Evolutionary conservation across 2,797 vertebrate species (phyloP), one percentile per base, ranked within the genome.

Genomic region (Chiroxiphia lanceolata): DNA sequence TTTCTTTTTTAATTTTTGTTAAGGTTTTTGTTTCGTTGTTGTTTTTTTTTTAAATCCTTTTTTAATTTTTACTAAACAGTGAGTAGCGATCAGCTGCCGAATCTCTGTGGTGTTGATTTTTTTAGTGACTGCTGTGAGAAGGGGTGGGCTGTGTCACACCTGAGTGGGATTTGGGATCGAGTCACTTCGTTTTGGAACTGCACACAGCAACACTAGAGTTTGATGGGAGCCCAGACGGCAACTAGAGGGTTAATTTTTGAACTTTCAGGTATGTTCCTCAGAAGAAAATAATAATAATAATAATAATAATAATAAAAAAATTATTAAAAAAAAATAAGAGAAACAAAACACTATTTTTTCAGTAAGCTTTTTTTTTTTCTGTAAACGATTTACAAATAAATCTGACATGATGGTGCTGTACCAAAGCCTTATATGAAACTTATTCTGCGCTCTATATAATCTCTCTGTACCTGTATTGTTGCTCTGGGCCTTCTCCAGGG

Each of bases 351-450:
- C 98, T 98, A 97, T 97, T 98, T 98, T 98, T 98, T 97, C 97
- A 98, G 97, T 98, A 97, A 97, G 98, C 96, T 98, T 98, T 98
- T 98, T 97, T 97, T 97, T 98, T 98, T 98, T 97, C 98, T 98
- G 98, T 98, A 98, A 98, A 97, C 81, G 89, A 97, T 97, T 97
- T 97, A 97, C 96, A 97, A 97, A 94, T 97, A 96, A 97, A 96
- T 96, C 95, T 88, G 96, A 98, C 97, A 97, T 95, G 94, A 98
- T 98, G 99, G 99, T 99, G 99, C 99, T 99, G 97, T 98, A 98
- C 98, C 98, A 98, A 98, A 98, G 98, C 98, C 98, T 98, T 98
- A 98, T 87, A 95, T 23, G 70, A 96, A 92, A 97, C 97, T 97
- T 97, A 96, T 47, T 97, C 97, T 87, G 70, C 67, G 85, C 94